Conservation (phyloP, 2,797 vertebrate genomes). For the Luscinia megarhynchos region DNA sequence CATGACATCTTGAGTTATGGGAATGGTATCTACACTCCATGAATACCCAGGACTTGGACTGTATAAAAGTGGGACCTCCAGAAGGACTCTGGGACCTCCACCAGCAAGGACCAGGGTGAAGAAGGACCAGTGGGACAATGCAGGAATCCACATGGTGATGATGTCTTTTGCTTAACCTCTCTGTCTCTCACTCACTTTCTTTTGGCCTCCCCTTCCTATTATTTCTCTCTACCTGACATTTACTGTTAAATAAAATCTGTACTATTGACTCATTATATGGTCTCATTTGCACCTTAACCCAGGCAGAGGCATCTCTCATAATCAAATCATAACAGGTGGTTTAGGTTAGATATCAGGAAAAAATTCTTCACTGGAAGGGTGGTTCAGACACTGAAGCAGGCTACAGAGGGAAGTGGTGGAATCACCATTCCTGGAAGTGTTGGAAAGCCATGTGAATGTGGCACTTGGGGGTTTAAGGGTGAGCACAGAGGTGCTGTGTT, state of each 20-base stretch:
- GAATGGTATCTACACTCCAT: not conserved
- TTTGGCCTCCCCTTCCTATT: not conserved
- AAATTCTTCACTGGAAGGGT: not conserved
- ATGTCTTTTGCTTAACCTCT: not conserved
- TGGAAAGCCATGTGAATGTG: not conserved
- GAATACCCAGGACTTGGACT: not conserved
- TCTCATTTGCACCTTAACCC: not conserved
- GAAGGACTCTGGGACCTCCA: not conserved
- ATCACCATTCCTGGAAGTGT: not conserved
- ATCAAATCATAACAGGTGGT: not conserved
- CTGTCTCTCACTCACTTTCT: not conserved
- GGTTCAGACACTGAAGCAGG: not conserved
- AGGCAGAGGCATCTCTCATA: not conserved
- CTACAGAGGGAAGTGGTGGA: not conserved
- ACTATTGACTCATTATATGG: not conserved
- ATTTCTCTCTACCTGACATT: not conserved
- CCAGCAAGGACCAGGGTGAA: not conserved
- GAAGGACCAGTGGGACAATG: accelerated
- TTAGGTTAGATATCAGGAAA: not conserved
- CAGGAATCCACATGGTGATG: not conserved
- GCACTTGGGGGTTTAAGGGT: not conserved
- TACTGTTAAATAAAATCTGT: not conserved
- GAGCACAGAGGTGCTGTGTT: accelerated
- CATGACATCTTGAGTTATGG: not conserved
- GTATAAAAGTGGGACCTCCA: not conserved